Evolutionary conservation across 1,140 invertebrate species (phyloP).

Genomic region (Drosophila bocqueti): DNA sequence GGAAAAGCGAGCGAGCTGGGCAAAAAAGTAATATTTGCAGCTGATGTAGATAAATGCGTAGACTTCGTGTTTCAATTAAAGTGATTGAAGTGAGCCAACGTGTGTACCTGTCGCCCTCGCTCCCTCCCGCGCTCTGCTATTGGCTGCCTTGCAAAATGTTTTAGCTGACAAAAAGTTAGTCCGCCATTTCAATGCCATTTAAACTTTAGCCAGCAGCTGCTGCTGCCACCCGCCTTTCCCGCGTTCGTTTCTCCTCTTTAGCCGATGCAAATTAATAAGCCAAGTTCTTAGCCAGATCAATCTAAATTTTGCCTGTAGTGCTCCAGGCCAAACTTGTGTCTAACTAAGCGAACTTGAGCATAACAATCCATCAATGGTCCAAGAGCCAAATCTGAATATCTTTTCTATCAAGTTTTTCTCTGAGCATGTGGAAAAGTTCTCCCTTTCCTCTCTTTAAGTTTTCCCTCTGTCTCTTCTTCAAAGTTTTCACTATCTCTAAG

Average conservation of each 20-base stretch:
- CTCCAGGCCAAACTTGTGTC: conserved; percentile 49
- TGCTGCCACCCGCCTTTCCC: conserved; percentile 7
- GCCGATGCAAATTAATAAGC: conserved; percentile 76
- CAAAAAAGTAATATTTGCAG: conserved; percentile 79
- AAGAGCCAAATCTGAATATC: conserved; percentile 34
- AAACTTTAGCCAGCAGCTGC: conserved; percentile 63
- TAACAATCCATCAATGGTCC: conserved; percentile 59
- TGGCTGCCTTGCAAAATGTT: conserved; percentile 58
- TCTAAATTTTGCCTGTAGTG: conserved; percentile 68
- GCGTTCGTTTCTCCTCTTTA: background rate
- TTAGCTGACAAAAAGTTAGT: conserved; percentile 69
- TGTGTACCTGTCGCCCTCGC: conserved; percentile 29
- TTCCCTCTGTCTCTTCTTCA: background rate
- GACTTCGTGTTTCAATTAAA: conserved; percentile 83
- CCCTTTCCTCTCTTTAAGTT: background rate
- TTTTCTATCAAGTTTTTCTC: conserved; percentile 42
- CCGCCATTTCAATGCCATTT: conserved; percentile 54
- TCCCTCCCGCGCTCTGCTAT: background rate
- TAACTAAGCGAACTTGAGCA: conserved; percentile 48
- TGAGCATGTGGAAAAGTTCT: conserved; percentile 24
- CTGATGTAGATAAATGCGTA: conserved; percentile 83
- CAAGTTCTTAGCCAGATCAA: conserved; percentile 70
- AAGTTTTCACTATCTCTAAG: conserved; percentile 35
- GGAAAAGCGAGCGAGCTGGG: conserved; percentile 1
- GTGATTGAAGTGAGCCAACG: conserved; percentile 71